Evolutionary conservation across 1,140 invertebrate species (phyloP), one percentile per base, ranked within the genome.

Genomic region (Metaphire vulgaris): DNA sequence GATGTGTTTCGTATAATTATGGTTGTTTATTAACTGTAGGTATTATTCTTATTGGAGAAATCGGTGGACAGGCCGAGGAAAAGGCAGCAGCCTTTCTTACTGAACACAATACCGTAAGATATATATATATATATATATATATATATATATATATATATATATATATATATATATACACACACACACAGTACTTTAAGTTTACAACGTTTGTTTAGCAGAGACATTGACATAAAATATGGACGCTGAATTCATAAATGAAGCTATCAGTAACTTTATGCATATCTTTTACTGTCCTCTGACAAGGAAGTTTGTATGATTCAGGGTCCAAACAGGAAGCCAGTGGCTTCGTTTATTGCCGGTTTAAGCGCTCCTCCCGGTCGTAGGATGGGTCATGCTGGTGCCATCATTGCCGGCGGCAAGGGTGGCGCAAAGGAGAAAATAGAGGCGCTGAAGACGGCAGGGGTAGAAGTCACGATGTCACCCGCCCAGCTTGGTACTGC

Each of bases 281-380:
- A n/a, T n/a, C n/a, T n/a, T n/a, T n/a, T n/a, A n/a, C n/a, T n/a
- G n/a, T n/a, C n/a, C n/a, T n/a, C n/a, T n/a, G n/a, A n/a, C n/a
- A n/a, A n/a, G n/a, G n/a, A n/a, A n/a, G n/a, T n/a, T n/a, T n/a
- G n/a, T n/a, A n/a, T n/a, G n/a, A n/a, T 21, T 21, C 83, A 96
- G 95, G 96, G 97, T 80, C 88, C 91, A 77, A 93, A 94, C 85
- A 92, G 92, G 30, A 99, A 99, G 86, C 97, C 97, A 74, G 96
- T 99, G n/a, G 97, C 98, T 16, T 96, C 96, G 2, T 99, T 99
- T 85, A 99, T 99, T 88, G 97, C 97, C 83, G 97, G 97, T 71
- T 85, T 99, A 64, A 99, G 97, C 15, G 97, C 97, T 70, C 97
- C 97, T 31, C 96, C 97, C 74, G 97, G 97, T 30, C 89, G 97